Conservation (phyloP, 2,113 vertebrate genomes). For the Microcebus lehilahytsara region DNA sequence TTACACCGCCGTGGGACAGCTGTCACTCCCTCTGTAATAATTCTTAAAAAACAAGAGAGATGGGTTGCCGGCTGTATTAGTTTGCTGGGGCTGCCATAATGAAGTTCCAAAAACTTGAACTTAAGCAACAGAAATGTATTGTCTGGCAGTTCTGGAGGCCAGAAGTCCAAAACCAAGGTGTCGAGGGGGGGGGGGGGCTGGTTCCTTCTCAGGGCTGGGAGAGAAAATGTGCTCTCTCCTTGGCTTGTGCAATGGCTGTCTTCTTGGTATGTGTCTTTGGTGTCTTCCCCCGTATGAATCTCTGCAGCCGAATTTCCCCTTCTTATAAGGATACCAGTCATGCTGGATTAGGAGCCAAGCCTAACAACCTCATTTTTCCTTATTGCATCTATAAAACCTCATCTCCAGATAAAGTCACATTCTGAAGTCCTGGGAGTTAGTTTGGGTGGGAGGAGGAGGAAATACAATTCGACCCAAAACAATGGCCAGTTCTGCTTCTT, state of each 20-base stretch:
- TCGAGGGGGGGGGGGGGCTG: neutral
- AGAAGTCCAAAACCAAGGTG: neutral
- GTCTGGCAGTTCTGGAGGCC: neutral
- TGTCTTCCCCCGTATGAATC: neutral
- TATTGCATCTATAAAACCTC: neutral
- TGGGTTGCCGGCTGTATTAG: neutral
- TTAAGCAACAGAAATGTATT: neutral
- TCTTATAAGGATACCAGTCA: neutral
- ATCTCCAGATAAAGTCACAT: neutral
- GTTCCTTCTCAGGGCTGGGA: neutral
- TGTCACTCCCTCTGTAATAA: neutral
- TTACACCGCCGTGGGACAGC: neutral
- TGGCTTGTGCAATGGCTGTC: neutral
- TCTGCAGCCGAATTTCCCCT: neutral
- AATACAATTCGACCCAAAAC: neutral
- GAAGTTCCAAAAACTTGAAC: neutral
- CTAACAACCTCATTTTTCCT: neutral
- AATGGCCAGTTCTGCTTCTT: neutral
- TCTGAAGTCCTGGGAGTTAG: neutral
- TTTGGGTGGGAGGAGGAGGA: too few relatives aligned
- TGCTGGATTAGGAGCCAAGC: neutral
- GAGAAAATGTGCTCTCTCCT: neutral
- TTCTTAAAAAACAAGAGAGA: neutral
- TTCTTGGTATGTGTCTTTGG: neutral
- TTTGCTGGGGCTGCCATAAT: neutral